Conservation (phyloP, 37 sponge, comb jelly and placozoan genomes). For the Lycopodina hypogea region DNA sequence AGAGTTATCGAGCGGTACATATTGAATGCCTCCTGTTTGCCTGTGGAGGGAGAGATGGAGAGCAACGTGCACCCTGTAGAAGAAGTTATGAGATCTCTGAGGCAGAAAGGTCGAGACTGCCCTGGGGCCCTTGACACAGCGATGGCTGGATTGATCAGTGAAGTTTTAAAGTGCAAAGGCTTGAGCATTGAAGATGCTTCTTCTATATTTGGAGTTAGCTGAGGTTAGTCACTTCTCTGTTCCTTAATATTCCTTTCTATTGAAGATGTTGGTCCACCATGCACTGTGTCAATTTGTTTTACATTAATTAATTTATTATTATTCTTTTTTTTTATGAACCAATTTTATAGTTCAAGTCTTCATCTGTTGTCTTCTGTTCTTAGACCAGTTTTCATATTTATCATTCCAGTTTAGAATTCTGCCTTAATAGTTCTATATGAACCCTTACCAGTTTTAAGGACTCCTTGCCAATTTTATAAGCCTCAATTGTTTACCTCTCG, state of each 20-base stretch:
- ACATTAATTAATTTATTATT: no score
- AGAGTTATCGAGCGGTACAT: slow-evolving; percentile 42
- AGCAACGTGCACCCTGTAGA: slow-evolving; percentile 5
- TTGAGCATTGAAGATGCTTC: slow-evolving; percentile 25
- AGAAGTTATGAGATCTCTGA: slow-evolving; percentile 25
- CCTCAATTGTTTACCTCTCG: no score
- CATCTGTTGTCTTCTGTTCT: no score
- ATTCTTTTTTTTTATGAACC: no score
- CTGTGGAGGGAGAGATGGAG: neutral
- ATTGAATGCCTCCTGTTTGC: neutral
- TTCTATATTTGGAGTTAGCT: slow-evolving; percentile 51
- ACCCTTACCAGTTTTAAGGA: no score
- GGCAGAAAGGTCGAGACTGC: neutral
- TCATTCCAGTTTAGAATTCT: no score
- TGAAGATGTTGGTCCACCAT: neutral
- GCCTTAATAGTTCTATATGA: no score
- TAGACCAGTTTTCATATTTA: no score
- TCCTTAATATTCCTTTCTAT: neutral
- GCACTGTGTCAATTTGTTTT: no score
- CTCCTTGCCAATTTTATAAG: no score
- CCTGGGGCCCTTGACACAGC: slow-evolving; percentile 23
- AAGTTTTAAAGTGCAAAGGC: slow-evolving; percentile 12
- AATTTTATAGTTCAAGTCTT: no score
- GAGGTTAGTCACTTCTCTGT: slow-evolving; percentile 34
- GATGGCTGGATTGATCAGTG: slow-evolving; percentile 19